Base-by-base conservation (phyloP, 2,888 invertebrate species). In the Gari tellinella region DNA sequence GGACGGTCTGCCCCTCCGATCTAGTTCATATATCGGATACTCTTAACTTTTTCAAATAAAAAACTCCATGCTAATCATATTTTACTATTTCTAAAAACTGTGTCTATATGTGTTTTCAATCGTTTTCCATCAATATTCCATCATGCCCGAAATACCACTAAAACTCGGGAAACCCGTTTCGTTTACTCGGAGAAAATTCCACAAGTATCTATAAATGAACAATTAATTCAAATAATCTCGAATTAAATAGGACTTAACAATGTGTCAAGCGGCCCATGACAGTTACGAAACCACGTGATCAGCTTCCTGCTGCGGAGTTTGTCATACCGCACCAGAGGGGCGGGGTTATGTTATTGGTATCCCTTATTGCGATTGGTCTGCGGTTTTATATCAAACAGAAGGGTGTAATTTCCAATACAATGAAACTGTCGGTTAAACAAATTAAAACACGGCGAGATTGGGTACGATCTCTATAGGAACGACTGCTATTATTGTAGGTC, bases 201-300 rank as follows among this genome's bases (percentile, higher is more conserved):
- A 68, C 73, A 73, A 64, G 53, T 63, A 64, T 64, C 67, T 57
- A 25, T 49, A 41, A 68, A 70, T 70, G 70, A 40, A 57, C 62
- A 75, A 70, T 60, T 61, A 67, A 70, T 67, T 61, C 55, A 55
- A 56, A 56, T 61, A 72, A 67, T 48, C 51, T 60, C 46, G 72
- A 72, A 72, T 72, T 72, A 68, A 72, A 72, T 72, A 76, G 52
- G 43, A 38, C 60, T 73, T 41, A 63, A 72, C 73, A 68, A 68
- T 68, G 46, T 41, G 45, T 38, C 58, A 55, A 68, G 17, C 53
- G 73, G 55, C 56, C 68, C 41, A 43, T 55, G 56, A 48, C 58
- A 58, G 38, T 41, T 55, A n/a, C 45, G 15, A 17, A 19, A 19
- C 55, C 70, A 70, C 70, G 64, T 70, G 70, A 64, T 37, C 40